Percentiles rank a stretch among this genome's conserved stretches.
phyloP scores from a whole-genome alignment of 2,888 invertebrate genomes.

The Sphinx pinastri region DNA sequence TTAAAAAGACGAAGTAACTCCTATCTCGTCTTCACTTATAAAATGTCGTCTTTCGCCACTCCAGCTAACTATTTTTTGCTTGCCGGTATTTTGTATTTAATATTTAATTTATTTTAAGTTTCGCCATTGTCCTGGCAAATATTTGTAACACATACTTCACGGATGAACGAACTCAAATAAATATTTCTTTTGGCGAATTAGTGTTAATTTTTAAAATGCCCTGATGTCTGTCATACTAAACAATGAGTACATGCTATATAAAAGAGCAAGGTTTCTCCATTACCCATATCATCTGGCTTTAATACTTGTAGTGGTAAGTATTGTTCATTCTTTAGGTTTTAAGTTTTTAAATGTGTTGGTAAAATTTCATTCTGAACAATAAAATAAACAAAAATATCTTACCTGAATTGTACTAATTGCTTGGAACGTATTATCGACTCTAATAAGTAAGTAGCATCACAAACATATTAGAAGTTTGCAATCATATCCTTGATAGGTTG shows the following conservation, averaged over 20 bases:
- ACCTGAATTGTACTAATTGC: too few relatives aligned
- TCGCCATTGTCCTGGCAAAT: neutral
- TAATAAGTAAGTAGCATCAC: too few relatives aligned
- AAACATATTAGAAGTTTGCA: too few relatives aligned
- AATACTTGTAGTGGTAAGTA: neutral
- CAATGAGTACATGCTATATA: constrained; percentile 4
- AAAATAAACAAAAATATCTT: too few relatives aligned
- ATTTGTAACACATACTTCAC: neutral
- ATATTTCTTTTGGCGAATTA: constrained; percentile 15
- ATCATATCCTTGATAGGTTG: too few relatives aligned
- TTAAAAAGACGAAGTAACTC: too few relatives aligned
- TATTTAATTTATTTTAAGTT: neutral
- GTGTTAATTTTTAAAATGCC: constrained; percentile 16
- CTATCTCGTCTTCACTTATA: too few relatives aligned
- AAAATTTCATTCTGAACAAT: too few relatives aligned
- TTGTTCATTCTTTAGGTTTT: neutral
- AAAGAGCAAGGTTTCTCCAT: neutral
- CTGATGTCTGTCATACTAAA: neutral
- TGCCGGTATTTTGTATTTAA: neutral
- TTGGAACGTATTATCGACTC: too few relatives aligned
- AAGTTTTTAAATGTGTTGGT: too few relatives aligned
- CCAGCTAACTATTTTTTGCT: too few relatives aligned
- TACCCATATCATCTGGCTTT: neutral
- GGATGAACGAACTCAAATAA: constrained; percentile 14
- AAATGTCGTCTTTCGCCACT: too few relatives aligned